A percentile compares a stretch with the other conserved stretches of the same genome.
Evolutionary conservation across 2,888 invertebrate species (phyloP).

Genomic region (Leucophenga montana): DNA sequence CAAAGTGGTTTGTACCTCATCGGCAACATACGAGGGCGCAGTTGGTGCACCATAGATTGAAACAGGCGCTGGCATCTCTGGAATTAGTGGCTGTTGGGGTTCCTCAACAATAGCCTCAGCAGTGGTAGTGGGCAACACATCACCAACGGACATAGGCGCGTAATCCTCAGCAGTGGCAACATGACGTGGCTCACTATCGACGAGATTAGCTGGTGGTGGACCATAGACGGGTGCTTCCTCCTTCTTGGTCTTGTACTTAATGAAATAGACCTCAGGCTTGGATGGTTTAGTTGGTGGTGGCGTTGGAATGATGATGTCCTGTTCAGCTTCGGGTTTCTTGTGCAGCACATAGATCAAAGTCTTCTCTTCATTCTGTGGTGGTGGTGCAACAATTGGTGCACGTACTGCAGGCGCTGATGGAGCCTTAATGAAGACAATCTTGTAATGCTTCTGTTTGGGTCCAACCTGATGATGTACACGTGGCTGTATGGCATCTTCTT

Average conservation of each 20-base stretch:
- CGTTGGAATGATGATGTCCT: conserved; percentile 84
- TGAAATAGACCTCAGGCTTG: conserved; percentile 93
- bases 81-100: conserved; percentile 42
- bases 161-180: conserved; percentile 23
- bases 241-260: conserved; percentile 73
- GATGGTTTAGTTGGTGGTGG: conserved; percentile 86
- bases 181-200: conserved; percentile 14
- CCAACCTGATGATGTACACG: conserved; percentile 69
- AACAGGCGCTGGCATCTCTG: conserved; percentile 44
- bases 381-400: conserved; percentile 84
- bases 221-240: conserved; percentile 69
- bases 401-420: conserved; percentile 86
- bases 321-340: conserved; percentile 87
- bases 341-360: conserved; percentile 90
- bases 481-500: conserved; percentile 65
- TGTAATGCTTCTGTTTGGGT: conserved; percentile 89
- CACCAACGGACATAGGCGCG: conserved; percentile 40
- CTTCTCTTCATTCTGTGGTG: conserved; percentile 88
- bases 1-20: conserved; percentile 55
- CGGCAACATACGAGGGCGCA: conserved; percentile 49
- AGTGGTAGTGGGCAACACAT: conserved; percentile 54
- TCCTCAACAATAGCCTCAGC: conserved; percentile 49
- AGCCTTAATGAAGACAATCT: conserved; percentile 93
- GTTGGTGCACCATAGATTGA: conserved; percentile 56
- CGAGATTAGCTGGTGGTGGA: conserved; percentile 55